Percentiles rank a stretch among this genome's conserved stretches.
phyloP scores from a whole-genome alignment of 2,113 vertebrate species.

The Phaetusa simplex region DNA sequence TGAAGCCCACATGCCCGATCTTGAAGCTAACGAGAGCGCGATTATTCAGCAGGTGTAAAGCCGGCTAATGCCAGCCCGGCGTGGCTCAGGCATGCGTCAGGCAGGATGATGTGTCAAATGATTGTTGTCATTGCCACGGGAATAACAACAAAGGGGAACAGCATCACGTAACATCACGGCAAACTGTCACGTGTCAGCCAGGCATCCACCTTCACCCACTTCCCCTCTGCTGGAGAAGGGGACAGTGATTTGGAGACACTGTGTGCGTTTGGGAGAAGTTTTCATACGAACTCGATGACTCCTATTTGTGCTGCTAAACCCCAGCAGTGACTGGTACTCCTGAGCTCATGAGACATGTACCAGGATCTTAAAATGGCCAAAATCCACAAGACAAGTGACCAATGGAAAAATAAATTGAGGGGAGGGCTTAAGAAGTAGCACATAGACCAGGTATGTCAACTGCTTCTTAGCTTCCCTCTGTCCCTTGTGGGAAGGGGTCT shows the following conservation, averaged over 20 bases:
- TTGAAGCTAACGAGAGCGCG: neutral
- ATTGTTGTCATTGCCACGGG: neutral
- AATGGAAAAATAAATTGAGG: neutral
- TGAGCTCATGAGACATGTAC: accelerated
- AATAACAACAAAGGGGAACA: neutral
- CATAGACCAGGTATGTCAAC: neutral
- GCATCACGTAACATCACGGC: neutral
- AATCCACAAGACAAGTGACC: neutral
- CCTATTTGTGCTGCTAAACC: neutral
- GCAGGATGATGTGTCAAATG: neutral
- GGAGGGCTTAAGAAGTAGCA: neutral
- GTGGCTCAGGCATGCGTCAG: neutral
- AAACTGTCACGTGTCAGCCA: neutral
- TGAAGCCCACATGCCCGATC: neutral
- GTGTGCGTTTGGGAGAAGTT: neutral
- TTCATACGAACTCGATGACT: neutral
- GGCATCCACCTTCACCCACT: neutral
- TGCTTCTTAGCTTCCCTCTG: neutral
- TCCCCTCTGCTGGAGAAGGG: neutral
- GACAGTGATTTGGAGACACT: neutral
- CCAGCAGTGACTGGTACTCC: neutral
- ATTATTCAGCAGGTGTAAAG: neutral
- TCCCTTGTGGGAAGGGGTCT: neutral
- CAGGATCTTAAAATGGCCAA: neutral
- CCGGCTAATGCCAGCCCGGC: neutral